Conservation (phyloP, 2,888 invertebrate species). For the Gari tellinella region DNA sequence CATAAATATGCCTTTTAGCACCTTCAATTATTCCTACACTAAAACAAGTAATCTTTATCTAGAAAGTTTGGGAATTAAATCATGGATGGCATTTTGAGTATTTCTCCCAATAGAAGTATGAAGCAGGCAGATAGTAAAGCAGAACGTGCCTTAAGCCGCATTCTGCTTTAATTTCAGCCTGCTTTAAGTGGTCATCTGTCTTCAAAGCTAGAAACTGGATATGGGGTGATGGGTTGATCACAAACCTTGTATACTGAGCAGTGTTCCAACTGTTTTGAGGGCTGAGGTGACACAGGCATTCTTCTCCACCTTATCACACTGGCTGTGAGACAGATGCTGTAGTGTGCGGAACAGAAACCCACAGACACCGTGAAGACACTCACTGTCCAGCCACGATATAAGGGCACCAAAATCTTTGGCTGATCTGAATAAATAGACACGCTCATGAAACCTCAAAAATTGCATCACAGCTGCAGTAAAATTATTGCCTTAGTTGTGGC, state of each 20-base stretch:
- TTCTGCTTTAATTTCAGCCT: too few relatives aligned
- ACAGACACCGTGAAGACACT: conserved; percentile 39
- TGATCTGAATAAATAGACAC: too few relatives aligned
- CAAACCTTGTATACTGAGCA: conserved; percentile 65
- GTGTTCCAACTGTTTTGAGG: conserved; percentile 46
- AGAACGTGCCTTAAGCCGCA: too few relatives aligned
- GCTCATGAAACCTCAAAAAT: too few relatives aligned
- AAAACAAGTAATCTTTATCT: too few relatives aligned
- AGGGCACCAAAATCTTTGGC: conserved; percentile 23
- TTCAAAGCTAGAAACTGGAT: too few relatives aligned
- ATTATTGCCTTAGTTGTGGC: too few relatives aligned
- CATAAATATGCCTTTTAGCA: too few relatives aligned
- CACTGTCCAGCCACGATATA: conserved; percentile 41
- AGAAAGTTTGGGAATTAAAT: too few relatives aligned
- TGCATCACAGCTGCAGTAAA: too few relatives aligned
- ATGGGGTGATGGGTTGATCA: too few relatives aligned
- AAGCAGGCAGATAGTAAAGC: neutral
- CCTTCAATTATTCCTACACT: too few relatives aligned
- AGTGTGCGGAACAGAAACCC: conserved; percentile 39
- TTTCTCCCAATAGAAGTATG: neutral
- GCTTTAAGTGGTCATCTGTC: neutral
- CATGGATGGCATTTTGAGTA: neutral
- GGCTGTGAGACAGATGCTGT: conserved; percentile 24
- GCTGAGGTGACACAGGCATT: conserved; percentile 39
- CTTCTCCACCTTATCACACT: conserved; percentile 12